Percentiles rank a stretch among this genome's conserved stretches.
Evolutionary conservation across 2,113 vertebrate genomes (phyloP).

Genomic region (Macquaria ambigua): DNA sequence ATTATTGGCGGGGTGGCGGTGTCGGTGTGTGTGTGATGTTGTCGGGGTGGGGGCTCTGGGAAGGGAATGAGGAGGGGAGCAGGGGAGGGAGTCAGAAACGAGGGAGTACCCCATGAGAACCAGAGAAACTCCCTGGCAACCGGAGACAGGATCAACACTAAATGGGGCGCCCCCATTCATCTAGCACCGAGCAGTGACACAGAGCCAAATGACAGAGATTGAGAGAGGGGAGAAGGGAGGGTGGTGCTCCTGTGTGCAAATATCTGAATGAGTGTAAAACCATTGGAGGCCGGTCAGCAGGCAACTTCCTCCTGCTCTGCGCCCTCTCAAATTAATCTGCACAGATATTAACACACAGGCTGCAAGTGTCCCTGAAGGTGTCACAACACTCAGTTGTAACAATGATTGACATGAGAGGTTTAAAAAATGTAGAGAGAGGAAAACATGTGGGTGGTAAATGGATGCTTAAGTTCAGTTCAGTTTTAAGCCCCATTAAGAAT

Average conservation of each 20-base stretch:
- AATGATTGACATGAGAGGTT: background rate
- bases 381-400: background rate
- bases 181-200: slow-evolving; percentile 40
- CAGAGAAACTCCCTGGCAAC: slow-evolving; percentile 81
- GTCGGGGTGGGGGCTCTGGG: slow-evolving; percentile 19
- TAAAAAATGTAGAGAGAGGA: no score
- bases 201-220: slow-evolving; percentile 59
- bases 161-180: slow-evolving; percentile 73
- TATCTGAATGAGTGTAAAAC: slow-evolving; percentile 59
- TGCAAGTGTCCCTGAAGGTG: slow-evolving; percentile 47
- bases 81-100: slow-evolving; percentile 29
- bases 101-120: slow-evolving; percentile 73
- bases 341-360: slow-evolving; percentile 16
- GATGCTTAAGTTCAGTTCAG: slow-evolving; percentile 22
- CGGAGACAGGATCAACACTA: slow-evolving; percentile 68
- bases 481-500: slow-evolving; percentile 59
- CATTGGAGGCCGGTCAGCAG: slow-evolving; percentile 36
- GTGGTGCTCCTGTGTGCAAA: slow-evolving; percentile 26
- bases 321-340: slow-evolving; percentile 17
- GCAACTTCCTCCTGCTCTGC: slow-evolving; percentile 23
- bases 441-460: background rate
- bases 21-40: slow-evolving; percentile 15
- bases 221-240: background rate
- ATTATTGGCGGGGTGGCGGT: slow-evolving; percentile 55
- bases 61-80: background rate